Evolutionary conservation across 2,888 invertebrate species (phyloP), one percentile per base, ranked within the genome.

Genomic region (Andricus curvator): DNA sequence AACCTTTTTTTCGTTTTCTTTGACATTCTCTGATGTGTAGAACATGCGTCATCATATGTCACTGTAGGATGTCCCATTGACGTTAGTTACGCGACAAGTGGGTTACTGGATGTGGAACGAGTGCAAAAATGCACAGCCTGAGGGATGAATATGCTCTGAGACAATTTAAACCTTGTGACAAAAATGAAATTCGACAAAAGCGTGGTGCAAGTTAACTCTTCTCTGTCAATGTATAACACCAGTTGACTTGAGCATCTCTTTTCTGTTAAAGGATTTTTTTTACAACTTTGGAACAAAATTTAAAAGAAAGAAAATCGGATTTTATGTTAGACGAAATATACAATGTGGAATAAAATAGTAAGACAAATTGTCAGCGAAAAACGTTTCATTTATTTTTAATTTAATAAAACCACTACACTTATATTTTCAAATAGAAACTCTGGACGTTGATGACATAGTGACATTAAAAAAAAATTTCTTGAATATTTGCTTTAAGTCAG

Each of bases 41-140:
- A 66, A 33, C 66, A 66, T 66, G 66, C 66, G 66, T 66, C 66
- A 66, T 66, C 66, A 41, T 66, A 20, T 13, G 37, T 66, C 66
- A n/a, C 66, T n/a, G 41, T 66, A 17, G n/a, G 66, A 4, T 11
- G 13, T 41, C 37, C 66, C 17, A 66, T 66, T 37, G 33, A 66
- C 66, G 66, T 66, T 66, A 66, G 37, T 66, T 66, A 41, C 22
- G 11, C n/a, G n/a, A 41, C 66, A 66, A 66, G 66, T 66, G 37
- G 11, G 37, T 37, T 41, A 66, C 37, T 66, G 37, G 41, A 66
- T 66, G 41, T 66, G 9, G 41, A 66, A 17, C 66, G n/a, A 66
- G 41, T 66, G 66, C 37, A 66, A 41, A 66, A 66, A 66, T 66
- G 37, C 37, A 37, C 37, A n/a, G 20, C 37, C 37, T 41, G 37